These are phyloP conservation scores for Tetropium fuscum DNA, from an alignment of 2,888 invertebrate species.

Conservation along the genomic window DNA sequence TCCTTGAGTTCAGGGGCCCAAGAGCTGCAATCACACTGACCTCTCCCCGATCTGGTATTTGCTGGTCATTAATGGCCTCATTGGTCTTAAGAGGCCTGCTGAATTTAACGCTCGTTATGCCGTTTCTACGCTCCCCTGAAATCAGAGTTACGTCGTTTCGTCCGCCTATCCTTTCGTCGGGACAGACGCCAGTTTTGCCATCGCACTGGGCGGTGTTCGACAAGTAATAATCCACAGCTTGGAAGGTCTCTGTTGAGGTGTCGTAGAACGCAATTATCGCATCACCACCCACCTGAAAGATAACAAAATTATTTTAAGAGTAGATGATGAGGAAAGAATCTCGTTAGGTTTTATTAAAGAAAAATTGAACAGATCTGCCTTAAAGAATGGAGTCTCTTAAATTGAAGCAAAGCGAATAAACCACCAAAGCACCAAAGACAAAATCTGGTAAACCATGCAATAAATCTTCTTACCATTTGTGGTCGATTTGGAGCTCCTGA, in stretches of 20 bases:
- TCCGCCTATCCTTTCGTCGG: constrained; percentile 81
- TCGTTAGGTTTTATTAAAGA: too few species aligned
- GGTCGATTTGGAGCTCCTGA: constrained; percentile 81
- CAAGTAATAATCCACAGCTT: constrained; percentile 88
- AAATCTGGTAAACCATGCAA: too few species aligned
- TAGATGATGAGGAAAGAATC: too few species aligned
- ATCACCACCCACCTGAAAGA: constrained; percentile 77
- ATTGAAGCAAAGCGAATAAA: too few species aligned
- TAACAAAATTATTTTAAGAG: too few species aligned
- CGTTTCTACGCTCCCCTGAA: constrained; percentile 82
- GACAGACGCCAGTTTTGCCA: constrained; percentile 86
- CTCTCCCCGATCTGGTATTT: constrained; percentile 53
- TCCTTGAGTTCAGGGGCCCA: constrained; percentile 82
- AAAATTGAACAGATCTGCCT: too few species aligned
- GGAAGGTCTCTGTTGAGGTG: constrained; percentile 71
- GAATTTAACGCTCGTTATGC: constrained; percentile 86
- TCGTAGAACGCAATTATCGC: constrained; percentile 86
- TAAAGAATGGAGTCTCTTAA: too few species aligned
- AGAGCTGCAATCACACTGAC: constrained; percentile 90
- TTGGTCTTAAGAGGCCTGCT: constrained; percentile 85
- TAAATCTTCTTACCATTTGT: constrained; percentile 72
- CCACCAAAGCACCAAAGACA: too few species aligned
- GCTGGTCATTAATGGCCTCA: constrained; percentile 77
- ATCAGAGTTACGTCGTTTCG: constrained; percentile 76
- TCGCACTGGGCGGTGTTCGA: constrained; percentile 86